Evolutionary conservation across 2,113 vertebrate species (phyloP), one percentile per base, ranked within the genome.

Genomic region (Elephas maximus): DNA sequence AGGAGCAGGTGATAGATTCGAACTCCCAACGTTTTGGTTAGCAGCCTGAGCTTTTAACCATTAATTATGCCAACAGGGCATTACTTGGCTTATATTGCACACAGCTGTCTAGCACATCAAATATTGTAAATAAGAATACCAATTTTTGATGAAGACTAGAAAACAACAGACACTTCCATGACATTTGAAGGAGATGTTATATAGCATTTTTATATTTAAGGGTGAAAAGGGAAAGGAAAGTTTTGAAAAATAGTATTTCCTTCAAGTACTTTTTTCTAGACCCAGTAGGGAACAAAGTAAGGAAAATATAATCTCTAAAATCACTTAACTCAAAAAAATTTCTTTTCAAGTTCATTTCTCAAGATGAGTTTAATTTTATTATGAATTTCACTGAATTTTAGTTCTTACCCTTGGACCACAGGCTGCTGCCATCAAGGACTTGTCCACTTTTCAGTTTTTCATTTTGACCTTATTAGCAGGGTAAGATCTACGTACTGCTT

Each of bases 301-400:
- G 37, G 37, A 37, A 37, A 37, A 37, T 1, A 76, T 45, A 33
- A 48, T 60, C 45, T 88, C 88, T 95, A n/a, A 88, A 21, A 78
- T 78, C 37, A 33, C 10, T 88, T 88, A 95, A 83, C 67, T 92
- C 62, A 71, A 89, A 62, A 37, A 92, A 83, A 20, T 84, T 84
- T 84, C 33, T 71, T 26, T 78, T 84, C 41, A 78, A 77, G 20
- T 23, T 89, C 83, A 28, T 78, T 81, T 93, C 41, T 79, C 48
- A 90, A 73, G 93, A 63, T 90, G 51, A 90, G 37, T 89, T 78
- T 60, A 44, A 44, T 37, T 84, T 89, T 89, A 0, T 33, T 71
- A 10, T 79, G 33, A 73, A 44, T 84, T 60, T 83, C 71, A 78
- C 37, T 37, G 37, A 37, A 37, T 37, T 37, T 53, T 92, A 76